Base-by-base conservation (phyloP, 2,113 vertebrate species). In the Phalacrocorax carbo region DNA sequence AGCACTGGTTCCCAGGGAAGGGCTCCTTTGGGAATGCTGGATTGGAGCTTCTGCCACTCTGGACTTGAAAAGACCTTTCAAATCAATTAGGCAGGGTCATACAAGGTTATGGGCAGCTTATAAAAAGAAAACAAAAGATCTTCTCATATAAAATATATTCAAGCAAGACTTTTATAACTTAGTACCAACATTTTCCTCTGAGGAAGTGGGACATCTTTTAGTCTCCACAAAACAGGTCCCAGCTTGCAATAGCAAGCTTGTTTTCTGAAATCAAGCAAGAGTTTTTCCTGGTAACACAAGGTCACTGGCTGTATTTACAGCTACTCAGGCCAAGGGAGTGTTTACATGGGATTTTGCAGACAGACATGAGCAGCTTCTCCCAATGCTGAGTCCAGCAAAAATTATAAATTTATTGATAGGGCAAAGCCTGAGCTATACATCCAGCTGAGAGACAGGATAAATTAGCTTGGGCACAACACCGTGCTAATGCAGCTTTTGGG, bases 41-140 rank as follows among this genome's bases (percentile, higher is more conserved):
- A 36, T 29, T 79, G 88, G 52, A 95, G 72, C 40, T 84, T 90
- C 61, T 84, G 65, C 55, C 68, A 42, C 46, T 80, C 38, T 22
- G 66, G 58, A 51, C 58, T 93, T 88, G 40, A 23, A 94, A 88
- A 62, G 40, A 49, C 57, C 96, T 97, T 88, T 72, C 15, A 89
- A 81, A 86, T 44, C 71, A 94, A 90, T 86, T 30, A 92, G 40
- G 17, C 29, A 94, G 51, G 23, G 32, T 69, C 19, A 52, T 49
- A 26, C 5, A 11, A 94, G n/a, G 44, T 69, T 90, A 82, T 4
- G 69, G 52, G 4, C 36, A 81, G 7, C 18, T 92, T 91, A 78
- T 42, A 75, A 91, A 68, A 89, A 48, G 11, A 64, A 90, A 75
- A 6, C 6, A 88, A 60, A 89, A 85, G 4, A 12, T 48, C 5